Percentiles rank a stretch among this genome's conserved stretches.
Evolutionary conservation across 2,113 vertebrate genomes (phyloP).

Genomic region (Triplophysa tibetana): DNA sequence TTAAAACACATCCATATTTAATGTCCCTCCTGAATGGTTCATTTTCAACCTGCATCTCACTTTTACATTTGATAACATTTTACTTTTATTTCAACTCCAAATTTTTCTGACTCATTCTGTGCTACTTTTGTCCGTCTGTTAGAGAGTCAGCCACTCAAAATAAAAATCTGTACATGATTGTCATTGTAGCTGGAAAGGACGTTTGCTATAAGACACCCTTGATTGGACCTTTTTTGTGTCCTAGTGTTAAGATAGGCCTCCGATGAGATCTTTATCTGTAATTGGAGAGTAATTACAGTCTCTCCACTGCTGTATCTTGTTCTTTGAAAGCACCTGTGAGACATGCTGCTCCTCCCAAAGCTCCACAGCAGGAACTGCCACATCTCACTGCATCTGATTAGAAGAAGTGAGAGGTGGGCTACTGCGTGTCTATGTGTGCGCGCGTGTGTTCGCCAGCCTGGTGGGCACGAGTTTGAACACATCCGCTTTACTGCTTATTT

Average conservation of each 20-base stretch:
- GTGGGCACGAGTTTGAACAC: conserved; percentile 68
- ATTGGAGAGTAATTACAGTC: conserved; percentile 71
- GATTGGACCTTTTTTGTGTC: conserved; percentile 15
- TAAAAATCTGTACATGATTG: background rate
- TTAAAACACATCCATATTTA: conserved; percentile 22
- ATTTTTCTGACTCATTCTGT: background rate
- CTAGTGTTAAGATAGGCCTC: conserved; percentile 42
- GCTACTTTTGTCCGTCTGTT: conserved; percentile 7
- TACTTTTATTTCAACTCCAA: background rate
- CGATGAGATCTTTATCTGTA: conserved; percentile 70
- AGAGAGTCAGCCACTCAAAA: background rate
- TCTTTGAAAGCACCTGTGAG: conserved; percentile 73
- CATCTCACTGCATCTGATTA: conserved; percentile 64
- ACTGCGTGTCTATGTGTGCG: conserved; percentile 27
- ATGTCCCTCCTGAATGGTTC: background rate
- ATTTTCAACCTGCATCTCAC: background rate
- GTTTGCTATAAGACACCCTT: conserved; percentile 4
- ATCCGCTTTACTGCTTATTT: conserved; percentile 74
- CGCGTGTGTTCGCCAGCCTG: conserved; percentile 64
- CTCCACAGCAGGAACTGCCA: conserved; percentile 56
- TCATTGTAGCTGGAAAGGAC: conserved; percentile 14
- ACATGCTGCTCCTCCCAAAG: conserved; percentile 65
- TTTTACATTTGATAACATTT: background rate
- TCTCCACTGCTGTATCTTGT: conserved; percentile 54
- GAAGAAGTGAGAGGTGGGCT: conserved; percentile 46